Conservation (phyloP, 2,113 vertebrate genomes). For the Cephalophus harveyi region DNA sequence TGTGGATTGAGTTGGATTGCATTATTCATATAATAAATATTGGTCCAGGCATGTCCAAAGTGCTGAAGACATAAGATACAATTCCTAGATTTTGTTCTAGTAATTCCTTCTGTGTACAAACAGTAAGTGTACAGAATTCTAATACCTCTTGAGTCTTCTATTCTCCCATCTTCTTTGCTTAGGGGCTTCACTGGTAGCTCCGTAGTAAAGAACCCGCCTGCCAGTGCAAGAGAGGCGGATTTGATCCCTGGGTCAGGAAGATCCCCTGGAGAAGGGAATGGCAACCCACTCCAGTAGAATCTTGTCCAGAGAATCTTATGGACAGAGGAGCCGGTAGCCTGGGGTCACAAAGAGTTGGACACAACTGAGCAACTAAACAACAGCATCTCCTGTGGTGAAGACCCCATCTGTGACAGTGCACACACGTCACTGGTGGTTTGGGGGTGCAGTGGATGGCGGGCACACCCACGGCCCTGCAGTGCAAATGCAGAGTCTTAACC, state of each 20-base stretch:
- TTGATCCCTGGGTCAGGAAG: not conserved
- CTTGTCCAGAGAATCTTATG: not conserved
- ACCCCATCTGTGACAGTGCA: not conserved
- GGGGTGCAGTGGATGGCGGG: rapidly evolving
- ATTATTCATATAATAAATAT: not conserved
- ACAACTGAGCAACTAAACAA: not conserved
- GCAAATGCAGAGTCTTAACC: not conserved
- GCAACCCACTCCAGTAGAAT: not conserved
- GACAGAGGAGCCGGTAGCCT: not conserved
- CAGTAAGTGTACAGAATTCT: not conserved
- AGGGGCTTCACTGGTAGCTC: not conserved
- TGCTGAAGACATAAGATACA: not conserved
- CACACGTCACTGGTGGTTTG: not conserved
- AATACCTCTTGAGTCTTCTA: not conserved
- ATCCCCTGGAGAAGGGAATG: not conserved
- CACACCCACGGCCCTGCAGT: not conserved
- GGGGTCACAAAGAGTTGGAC: not conserved
- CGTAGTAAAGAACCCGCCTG: not conserved
- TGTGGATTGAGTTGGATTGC: not conserved
- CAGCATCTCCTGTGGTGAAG: not conserved
- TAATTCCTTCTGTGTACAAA: not conserved
- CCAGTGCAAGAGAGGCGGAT: not conserved
- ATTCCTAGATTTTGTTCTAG: not conserved
- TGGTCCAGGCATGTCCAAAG: not conserved
- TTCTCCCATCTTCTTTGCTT: not conserved